phyloP scores from a whole-genome alignment of 2,113 vertebrate genomes.

The Myotis lucifugus region DNA sequence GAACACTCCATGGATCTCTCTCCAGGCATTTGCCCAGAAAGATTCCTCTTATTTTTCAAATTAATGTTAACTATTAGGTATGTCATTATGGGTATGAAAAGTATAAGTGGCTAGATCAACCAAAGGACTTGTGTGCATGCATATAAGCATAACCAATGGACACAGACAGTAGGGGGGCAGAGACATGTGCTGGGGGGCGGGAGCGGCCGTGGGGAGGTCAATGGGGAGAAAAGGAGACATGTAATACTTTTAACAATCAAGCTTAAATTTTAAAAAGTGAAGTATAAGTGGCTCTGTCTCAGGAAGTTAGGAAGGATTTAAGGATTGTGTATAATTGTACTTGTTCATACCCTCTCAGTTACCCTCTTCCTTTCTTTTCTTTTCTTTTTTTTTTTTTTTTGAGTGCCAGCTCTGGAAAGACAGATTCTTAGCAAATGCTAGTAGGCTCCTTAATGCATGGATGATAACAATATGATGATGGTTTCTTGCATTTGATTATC shows the following conservation, averaged over 20 bases:
- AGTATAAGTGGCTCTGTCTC: not conserved
- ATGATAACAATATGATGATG: not conserved
- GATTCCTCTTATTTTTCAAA: not conserved
- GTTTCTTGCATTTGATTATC: not conserved
- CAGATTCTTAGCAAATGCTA: conserved; percentile 16
- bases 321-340: not conserved
- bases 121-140: no score
- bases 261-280: not conserved
- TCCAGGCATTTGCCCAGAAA: not conserved
- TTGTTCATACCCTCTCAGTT: not conserved
- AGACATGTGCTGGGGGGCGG: no score
- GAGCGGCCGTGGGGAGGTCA: no score
- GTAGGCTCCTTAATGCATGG: not conserved
- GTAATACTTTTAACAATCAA: no score
- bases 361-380: not conserved
- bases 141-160: no score
- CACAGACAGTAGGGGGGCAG: no score
- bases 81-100: not conserved
- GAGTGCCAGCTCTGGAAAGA: not conserved
- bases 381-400: not conserved
- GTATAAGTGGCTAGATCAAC: not conserved
- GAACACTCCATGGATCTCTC: not conserved
- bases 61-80: not conserved
- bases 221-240: no score
- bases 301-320: not conserved